phyloP scores from a whole-genome alignment of 30 jellyfish, hydroid and myxozoan species.

The Hydractinia symbiolongicarpus region DNA sequence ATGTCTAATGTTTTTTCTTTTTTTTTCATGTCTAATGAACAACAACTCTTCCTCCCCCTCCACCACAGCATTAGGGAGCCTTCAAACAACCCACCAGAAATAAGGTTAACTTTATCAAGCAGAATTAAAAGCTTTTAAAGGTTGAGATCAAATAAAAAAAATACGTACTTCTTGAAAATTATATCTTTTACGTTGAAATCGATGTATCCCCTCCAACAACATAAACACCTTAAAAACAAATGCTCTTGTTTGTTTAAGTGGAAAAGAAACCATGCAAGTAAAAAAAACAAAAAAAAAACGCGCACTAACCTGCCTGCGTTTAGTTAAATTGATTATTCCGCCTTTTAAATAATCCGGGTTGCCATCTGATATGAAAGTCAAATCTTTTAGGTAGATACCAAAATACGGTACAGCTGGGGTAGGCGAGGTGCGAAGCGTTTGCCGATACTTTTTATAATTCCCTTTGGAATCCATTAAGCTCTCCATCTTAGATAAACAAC shows the following conservation, averaged over 20 bases:
- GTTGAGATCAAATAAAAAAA: background rate
- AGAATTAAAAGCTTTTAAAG: background rate
- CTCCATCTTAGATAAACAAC: slow-evolving; percentile 75
- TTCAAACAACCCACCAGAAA: background rate
- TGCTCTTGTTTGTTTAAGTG: background rate
- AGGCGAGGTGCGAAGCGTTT: slow-evolving; percentile 91
- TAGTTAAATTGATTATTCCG: slow-evolving; percentile 78
- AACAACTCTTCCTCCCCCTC: background rate
- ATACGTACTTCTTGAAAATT: slow-evolving; percentile 70
- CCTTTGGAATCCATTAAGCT: slow-evolving; percentile 83
- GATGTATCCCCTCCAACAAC: slow-evolving; percentile 74
- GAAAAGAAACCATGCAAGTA: background rate
- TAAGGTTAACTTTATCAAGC: background rate
- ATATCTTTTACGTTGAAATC: slow-evolving; percentile 78
- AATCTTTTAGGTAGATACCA: slow-evolving; percentile 89
- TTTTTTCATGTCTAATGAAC: background rate
- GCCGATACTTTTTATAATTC: slow-evolving; percentile 78
- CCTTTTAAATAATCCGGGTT: slow-evolving; percentile 78
- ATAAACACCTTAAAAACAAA: slow-evolving; percentile 45
- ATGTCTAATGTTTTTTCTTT: too few relatives aligned
- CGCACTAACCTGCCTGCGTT: slow-evolving; percentile 73
- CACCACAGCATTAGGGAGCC: background rate
- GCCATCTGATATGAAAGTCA: slow-evolving; percentile 90
- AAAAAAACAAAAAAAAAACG: background rate
- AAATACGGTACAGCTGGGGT: slow-evolving; percentile 98